Percentiles rank a stretch among this genome's conserved stretches.
phyloP scores from a whole-genome alignment of 1,140 invertebrate species.

The Drosophila bocqueti region DNA sequence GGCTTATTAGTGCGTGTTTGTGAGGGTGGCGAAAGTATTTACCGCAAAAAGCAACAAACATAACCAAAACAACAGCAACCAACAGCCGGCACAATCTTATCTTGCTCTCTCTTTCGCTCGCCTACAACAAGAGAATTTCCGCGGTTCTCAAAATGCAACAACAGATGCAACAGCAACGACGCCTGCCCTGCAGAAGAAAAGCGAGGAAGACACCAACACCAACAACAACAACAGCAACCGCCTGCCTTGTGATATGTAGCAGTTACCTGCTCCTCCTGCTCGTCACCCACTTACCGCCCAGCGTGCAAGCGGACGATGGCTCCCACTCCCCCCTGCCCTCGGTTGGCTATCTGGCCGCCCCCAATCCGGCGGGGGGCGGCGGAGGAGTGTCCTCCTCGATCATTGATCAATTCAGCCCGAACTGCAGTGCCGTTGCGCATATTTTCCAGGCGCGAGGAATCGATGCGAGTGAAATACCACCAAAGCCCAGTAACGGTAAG shows the following conservation, averaged over 20 bases:
- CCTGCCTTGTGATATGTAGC: constrained; percentile 70
- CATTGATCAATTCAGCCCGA: constrained; percentile 79
- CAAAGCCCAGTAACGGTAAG: constrained; percentile 82
- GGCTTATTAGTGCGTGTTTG: constrained; percentile 46
- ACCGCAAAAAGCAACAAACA: constrained; percentile 50
- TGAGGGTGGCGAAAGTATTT: constrained; percentile 60
- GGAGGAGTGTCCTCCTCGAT: constrained; percentile 61
- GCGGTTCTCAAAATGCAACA: constrained; percentile 36
- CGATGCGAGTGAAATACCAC: constrained; percentile 73
- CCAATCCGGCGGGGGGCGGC: constrained; percentile 35
- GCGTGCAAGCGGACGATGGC: constrained; percentile 24
- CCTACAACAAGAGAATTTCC: constrained; percentile 9
- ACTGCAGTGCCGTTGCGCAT: constrained; percentile 77
- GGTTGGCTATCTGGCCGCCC: constrained; percentile 67
- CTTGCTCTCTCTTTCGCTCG: constrained; percentile 4
- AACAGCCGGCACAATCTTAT: constrained; percentile 24
- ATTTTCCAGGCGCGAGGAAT: constrained; percentile 77
- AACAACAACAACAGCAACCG: constrained; percentile 37
- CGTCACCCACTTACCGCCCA: constrained; percentile 29
- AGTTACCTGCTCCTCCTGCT: constrained; percentile 40
- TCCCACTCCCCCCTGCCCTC: constrained; percentile 14
- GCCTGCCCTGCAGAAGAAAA: constrained; percentile 52
- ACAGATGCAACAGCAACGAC: constrained; percentile 32
- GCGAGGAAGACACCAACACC: constrained; percentile 1
- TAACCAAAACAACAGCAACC: constrained; percentile 46